Evolutionary conservation across 2,888 invertebrate genomes (phyloP), one percentile per base, ranked within the genome.

Genomic region (Lathronympha strigana): DNA sequence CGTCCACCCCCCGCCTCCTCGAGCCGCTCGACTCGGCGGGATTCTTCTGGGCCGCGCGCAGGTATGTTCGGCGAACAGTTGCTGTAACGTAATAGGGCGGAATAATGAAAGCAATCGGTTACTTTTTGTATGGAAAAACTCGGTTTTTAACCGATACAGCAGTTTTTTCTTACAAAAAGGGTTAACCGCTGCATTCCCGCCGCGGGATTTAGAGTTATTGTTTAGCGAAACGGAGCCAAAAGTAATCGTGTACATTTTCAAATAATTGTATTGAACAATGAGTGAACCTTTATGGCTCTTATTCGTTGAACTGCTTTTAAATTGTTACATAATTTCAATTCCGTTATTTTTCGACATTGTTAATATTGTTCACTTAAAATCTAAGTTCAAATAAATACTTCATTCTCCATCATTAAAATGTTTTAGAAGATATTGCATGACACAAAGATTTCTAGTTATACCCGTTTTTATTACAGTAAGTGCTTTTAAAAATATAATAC

Each of bases 1-100:
- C 97, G 76, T 97, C 97, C 73, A 98, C 97, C 69, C 97, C 98
- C 69, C 93, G 98, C 70, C 94, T 97, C 92, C 92, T 97, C 77
- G 97, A 97, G 83, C 96, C 97, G 62, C 94, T 95, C 68, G 97
- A 97, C 83, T 94, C 95, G 73, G 94, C 94, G 66, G 94, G 95
- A 71, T 94, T 95, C 79, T 97, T 95, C 93, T 97, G 97, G 97
- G 96, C 96, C 72, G 95, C 96, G 83, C 94, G 97, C 87, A 95
- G 95, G 95, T 95, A 80, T 47, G 51, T 38, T 51, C 21, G 31
- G n/a, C 11, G 31, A 61, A 61, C 55, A 1, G 61, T 66, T 61
- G 43, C 49, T 33, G 54, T 40, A 66, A 54, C 54, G 13, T 47
- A n/a, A 2, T 31, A 17, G 28, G 40, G 11, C 19, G 3, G 2